These are phyloP conservation scores for Pica pica DNA, from an alignment of 2,113 vertebrate genomes.

Conservation along the genomic window DNA sequence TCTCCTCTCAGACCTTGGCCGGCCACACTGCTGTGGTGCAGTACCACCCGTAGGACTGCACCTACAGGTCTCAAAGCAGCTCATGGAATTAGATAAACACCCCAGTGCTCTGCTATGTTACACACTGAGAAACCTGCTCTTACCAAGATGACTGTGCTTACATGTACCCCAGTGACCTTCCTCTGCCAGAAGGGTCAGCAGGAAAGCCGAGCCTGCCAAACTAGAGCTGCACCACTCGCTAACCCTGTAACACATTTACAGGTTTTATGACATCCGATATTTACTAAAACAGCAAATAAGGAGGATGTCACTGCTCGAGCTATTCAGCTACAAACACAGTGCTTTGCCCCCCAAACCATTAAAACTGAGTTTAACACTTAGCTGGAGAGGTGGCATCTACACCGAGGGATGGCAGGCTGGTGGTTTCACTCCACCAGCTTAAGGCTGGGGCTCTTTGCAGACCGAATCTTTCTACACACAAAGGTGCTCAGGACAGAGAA, in stretches of 20 bases:
- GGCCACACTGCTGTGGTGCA: neutral
- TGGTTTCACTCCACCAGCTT: rapidly evolving
- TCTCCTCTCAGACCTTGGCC: neutral
- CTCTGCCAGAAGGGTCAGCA: neutral
- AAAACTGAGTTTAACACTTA: neutral
- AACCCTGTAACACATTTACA: neutral
- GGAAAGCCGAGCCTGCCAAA: neutral
- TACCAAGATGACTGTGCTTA: rapidly evolving
- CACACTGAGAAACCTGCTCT: neutral
- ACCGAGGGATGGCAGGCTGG: neutral
- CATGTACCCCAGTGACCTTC: neutral
- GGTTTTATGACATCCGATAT: rapidly evolving
- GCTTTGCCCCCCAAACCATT: neutral
- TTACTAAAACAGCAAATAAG: neutral
- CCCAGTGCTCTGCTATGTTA: rapidly evolving
- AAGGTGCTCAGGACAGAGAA: neutral
- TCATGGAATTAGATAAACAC: neutral
- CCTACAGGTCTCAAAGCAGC: neutral
- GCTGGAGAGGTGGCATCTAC: neutral
- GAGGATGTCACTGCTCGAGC: neutral
- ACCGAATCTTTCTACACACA: too few species aligned
- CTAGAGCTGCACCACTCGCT: neutral
- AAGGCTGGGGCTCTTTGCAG: neutral
- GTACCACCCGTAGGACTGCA: rapidly evolving
- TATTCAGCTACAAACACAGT: too few species aligned